Evolutionary conservation across 2,113 vertebrate genomes (phyloP), one percentile per base, ranked within the genome.

Genomic region (Limanda limanda): DNA sequence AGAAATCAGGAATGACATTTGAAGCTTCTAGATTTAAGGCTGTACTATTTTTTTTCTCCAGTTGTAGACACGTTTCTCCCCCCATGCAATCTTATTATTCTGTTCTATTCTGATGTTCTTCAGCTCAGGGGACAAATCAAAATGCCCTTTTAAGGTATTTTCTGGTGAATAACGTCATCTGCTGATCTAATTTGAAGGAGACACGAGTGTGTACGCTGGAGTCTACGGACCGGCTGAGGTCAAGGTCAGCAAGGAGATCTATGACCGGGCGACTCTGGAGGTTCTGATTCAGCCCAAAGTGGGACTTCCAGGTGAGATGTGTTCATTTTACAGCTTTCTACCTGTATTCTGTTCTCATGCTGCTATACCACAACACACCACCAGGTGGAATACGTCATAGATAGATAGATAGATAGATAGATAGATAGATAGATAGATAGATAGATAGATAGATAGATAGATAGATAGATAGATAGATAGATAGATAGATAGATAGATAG

Each of bases 221-320:
- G 93, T 97, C 1, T 98, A 98, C 0, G 97, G 97, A 27, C 97
- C 97, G 0, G 96, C 95, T 0, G 97, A 99, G 78, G 96, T 97
- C 25, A 97, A 96, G 78, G 70, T 96, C 86, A 98, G 95, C 87
- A 96, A 95, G 56, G 97, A 98, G 82, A 95, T 97, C 37, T 96
- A 97, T 52, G 96, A 99, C 76, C 93, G 97, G 23, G 95, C 97
- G 0, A 96, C 96, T 0, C 52, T 98, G 62, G 97, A 99, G 80
- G 97, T 98, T 78, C 52, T 97, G 78, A 91, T 99, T 5, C 95
- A 96, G 64, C 95, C 96, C 4, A 98, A 98, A 91, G 94, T 96
- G 2, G 97, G 97, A 47, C 88, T 98, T 31, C 93, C 97, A 54
- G 94, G 97, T 98, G 85, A 82, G 91, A 64, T 52, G 25, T 61